Percentiles rank a stretch among this genome's conserved stretches.
These are phyloP conservation scores for Platichthys flesus DNA, from an alignment of 2,113 vertebrate genomes.

Conservation along the genomic window DNA sequence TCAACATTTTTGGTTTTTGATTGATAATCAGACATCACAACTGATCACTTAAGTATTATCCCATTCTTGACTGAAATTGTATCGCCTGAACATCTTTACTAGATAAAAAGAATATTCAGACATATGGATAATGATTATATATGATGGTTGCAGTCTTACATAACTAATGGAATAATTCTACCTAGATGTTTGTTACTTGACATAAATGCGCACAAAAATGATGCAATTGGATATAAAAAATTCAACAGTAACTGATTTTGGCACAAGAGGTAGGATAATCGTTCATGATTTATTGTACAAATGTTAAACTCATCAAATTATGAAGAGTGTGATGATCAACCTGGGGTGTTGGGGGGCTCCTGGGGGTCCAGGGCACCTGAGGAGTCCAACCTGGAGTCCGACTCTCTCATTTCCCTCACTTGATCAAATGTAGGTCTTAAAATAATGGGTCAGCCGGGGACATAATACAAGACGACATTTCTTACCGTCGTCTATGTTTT, in stretches of 20 bases:
- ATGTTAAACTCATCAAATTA: too few species aligned
- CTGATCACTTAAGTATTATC: too few species aligned
- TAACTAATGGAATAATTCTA: too few species aligned
- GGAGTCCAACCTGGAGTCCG: background rate
- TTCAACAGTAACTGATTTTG: background rate
- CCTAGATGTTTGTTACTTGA: background rate
- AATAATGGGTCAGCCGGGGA: slow-evolving; percentile 46
- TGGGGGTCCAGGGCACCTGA: background rate
- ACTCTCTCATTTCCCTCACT: background rate
- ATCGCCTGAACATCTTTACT: too few species aligned
- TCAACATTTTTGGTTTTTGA: too few species aligned
- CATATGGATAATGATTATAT: too few species aligned
- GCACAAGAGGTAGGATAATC: background rate
- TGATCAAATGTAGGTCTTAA: background rate
- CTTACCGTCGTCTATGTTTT: slow-evolving; percentile 5
- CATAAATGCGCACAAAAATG: background rate
- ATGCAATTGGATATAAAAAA: background rate
- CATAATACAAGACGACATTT: slow-evolving; percentile 21
- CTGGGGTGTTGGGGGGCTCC: too few species aligned
- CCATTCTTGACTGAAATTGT: too few species aligned
- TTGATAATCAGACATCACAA: too few species aligned
- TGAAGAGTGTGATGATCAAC: too few species aligned
- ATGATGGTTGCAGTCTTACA: too few species aligned
- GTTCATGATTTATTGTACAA: background rate
- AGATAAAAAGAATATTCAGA: too few species aligned